Evolutionary conservation across 2,113 vertebrate species (phyloP).

Genomic region (Cromileptes altivelis): DNA sequence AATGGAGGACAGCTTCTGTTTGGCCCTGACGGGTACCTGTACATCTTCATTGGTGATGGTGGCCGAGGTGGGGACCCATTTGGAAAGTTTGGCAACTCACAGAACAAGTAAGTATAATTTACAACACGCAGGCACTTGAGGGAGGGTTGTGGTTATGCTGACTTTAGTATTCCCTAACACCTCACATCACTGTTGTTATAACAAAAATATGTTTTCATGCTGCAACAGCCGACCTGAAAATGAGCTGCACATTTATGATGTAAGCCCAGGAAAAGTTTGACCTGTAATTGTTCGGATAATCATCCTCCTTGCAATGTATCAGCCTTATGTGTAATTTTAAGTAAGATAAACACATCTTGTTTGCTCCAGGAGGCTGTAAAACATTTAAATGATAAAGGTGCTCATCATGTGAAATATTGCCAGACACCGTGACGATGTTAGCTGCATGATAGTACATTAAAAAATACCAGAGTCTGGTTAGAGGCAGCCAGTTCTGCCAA

Average conservation of each 20-base stretch:
- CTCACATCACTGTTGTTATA: background rate
- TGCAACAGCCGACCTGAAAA: background rate
- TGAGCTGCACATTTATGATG: background rate
- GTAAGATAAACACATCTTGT: conserved; percentile 1
- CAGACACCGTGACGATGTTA: background rate
- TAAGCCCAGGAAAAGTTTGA: background rate
- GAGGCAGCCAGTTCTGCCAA: conserved; percentile 1
- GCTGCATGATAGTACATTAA: background rate
- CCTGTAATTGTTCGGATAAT: background rate
- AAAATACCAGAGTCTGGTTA: conserved; percentile 28
- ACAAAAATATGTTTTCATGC: background rate
- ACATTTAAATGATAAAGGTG: background rate
- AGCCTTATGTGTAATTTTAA: conserved; percentile 6
- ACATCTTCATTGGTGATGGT: conserved; percentile 89
- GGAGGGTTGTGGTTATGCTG: background rate
- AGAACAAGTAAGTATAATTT: conserved; percentile 85
- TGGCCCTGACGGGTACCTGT: conserved; percentile 86
- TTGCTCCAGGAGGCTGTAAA: background rate
- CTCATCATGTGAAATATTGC: background rate
- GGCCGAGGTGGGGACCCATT: conserved; percentile 88
- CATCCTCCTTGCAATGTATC: background rate
- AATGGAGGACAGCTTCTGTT: conserved; percentile 90
- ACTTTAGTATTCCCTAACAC: background rate
- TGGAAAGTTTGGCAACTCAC: conserved; percentile 88
- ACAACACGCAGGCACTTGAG: background rate